Percentiles rank a stretch among this genome's conserved stretches.
Conservation (phyloP, 2,888 invertebrate genomes). For the Eurytoma californica region DNA sequence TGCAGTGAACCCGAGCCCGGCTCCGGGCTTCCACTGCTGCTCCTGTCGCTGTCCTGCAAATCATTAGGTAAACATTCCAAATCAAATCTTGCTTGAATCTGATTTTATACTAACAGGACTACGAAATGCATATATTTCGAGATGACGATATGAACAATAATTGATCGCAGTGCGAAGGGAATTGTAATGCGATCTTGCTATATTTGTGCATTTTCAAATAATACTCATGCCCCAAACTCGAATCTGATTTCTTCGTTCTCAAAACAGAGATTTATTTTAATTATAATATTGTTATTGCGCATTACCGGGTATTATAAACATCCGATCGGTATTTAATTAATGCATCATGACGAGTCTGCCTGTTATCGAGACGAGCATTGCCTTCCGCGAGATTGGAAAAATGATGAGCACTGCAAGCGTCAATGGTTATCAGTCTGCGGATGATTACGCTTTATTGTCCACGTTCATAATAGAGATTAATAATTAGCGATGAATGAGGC, state of each 20-base stretch:
- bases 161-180: neutral
- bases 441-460: conserved; percentile 46
- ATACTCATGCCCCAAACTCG: too few relatives aligned
- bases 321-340: conserved; percentile 27
- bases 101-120: too few relatives aligned
- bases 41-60: conserved; percentile 72
- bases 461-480: conserved; percentile 41
- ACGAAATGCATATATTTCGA: too few relatives aligned
- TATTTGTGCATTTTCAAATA: too few relatives aligned
- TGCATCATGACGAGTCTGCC: neutral
- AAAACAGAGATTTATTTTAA: conserved; percentile 23
- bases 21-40: conserved; percentile 73
- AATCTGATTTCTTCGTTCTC: neutral
- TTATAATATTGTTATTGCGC: neutral
- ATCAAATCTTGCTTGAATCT: neutral
- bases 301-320: conserved; percentile 13
- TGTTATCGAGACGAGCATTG: conserved; percentile 22
- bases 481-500: conserved; percentile 52
- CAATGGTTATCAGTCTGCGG: conserved; percentile 14
- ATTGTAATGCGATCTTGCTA: neutral
- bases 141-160: too few relatives aligned
- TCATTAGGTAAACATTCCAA: neutral
- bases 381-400: conserved; percentile 12
- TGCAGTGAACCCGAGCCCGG: conserved; percentile 69
- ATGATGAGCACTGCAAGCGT: neutral